Evolutionary conservation across 1,140 invertebrate species (phyloP), one percentile per base, ranked within the genome.

Genomic region (Cepaea nemoralis): DNA sequence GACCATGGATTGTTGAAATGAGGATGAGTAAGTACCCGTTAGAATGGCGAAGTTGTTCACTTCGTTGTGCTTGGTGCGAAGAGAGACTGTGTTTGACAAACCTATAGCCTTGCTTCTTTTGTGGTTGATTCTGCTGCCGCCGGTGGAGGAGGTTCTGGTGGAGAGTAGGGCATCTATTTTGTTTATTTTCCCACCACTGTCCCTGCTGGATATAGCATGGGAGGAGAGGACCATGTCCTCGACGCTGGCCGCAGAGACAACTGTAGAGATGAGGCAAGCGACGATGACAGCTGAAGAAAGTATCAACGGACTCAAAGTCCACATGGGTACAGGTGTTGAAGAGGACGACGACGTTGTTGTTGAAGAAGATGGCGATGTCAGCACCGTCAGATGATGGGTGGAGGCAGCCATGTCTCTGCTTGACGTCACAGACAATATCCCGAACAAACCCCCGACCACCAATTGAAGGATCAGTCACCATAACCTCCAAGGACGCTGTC

Each of bases 241-340:
- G 35, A 35, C 48, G 1, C 2, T 35, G 1, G 73, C 42, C 6
- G 45, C 14, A 8, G 73, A 19, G 2, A 75, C 73, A 37, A 45
- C 50, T 8, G 55, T 14, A 24, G 42, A 55, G 27, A 77, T 24
- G 75, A 55, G 33, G 75, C 75, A 77, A 63, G 75, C 55, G 12
- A 77, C 5, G 37, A 77, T 45, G 19, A 77, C 24, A 37, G 59
- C 35, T 33, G 55, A 63, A 16, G 31, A 59, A n/a, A 63, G 12
- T 3, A 48, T 27, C 31, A 74, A 74, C 33, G 39, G 71, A 74
- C 16, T 48, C 42, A 74, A 33, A 31, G 35, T 70, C 73, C 73
- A 75, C 42, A 19, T 45, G 1, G 8, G 69, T 10, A 39, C 69
- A 39, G 37, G 33, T 22, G 37, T 22, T 71, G 69, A 8, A n/a